A percentile compares a stretch with the other conserved stretches of the same genome.
Evolutionary conservation across 2,888 invertebrate species (phyloP).

Genomic region (Sphecodes monilicornis): DNA sequence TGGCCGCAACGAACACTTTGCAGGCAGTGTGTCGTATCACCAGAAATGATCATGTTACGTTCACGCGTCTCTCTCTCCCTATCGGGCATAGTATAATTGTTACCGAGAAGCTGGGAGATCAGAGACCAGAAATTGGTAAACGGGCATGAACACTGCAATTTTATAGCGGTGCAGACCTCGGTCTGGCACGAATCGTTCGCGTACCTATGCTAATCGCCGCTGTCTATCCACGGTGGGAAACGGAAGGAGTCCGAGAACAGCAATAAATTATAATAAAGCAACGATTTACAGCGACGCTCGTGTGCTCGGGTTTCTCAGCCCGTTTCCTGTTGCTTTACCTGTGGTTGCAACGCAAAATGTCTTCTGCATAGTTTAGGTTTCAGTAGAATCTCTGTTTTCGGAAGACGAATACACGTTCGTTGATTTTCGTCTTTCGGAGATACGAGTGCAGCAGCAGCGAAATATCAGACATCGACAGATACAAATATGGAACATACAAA

Average conservation of each 20-base stretch:
- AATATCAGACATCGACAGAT: no score
- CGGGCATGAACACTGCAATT: neutral
- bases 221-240: neutral
- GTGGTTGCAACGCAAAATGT: neutral
- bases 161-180: neutral
- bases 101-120: neutral
- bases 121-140: conserved; percentile 4
- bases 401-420: neutral
- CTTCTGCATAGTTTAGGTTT: neutral
- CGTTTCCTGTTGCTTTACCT: conserved; percentile 24
- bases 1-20: neutral
- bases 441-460: neutral
- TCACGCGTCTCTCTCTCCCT: neutral
- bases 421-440: neutral
- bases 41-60: neutral
- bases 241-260: neutral
- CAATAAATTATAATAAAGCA: conserved; percentile 38
- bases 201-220: conserved; percentile 1
- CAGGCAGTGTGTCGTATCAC: neutral
- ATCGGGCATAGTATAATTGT: neutral
- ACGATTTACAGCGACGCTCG: conserved; percentile 32
- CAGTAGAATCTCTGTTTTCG: neutral
- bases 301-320: neutral
- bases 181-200: neutral
- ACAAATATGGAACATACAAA: no score